Base-by-base conservation (phyloP, 2,113 vertebrate genomes). In the Leptobrachium leishanense region DNA sequence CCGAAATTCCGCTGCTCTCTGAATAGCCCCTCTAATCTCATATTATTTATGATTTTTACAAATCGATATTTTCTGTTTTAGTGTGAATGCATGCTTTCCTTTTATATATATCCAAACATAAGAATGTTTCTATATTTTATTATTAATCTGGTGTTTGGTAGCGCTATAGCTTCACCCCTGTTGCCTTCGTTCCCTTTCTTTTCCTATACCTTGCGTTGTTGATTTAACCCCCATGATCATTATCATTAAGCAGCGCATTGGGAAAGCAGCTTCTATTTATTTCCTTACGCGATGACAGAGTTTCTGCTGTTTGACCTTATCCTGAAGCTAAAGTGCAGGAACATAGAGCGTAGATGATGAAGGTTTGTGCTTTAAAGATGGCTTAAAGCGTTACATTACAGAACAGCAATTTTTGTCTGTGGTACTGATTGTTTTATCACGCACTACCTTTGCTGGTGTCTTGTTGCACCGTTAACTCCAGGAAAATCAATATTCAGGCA, bases 401-500 rank as follows among this genome's bases (percentile, higher is more conserved):
- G 63, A 66, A 57, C 71, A 31, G 54, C 43, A 66, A 57, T 57
- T 66, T 13, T 67, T 15, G 43, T 70, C 67, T 62, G 67, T 68
- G 41, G 57, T 65, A 77, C 39, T 62, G 68, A 70, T 71, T 73
- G 70, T 79, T 73, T 67, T 65, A 72, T 67, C 68, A 64, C 68
- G 5, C 53, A 10, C 68, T 46, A 41, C 76, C 39, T 72, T 63
- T 54, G 70, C 76, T 10, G 63, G 31, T 71, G 68, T 67, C 76
- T 72, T 54, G 68, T 72, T 72, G 76, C 64, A 66, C 15, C 62
- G 20, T 59, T 66, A 31, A 50, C 62, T 79, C 8, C 40, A 31
- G 62, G 69, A 55, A 73, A 79, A 79, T 79, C 69, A 79, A 79
- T 79, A 79, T 53, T n/a, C 10, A 9, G 11, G 15, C 59, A 55